phyloP scores from a whole-genome alignment of 2,797 vertebrate genomes.

The Esox masquinongy region DNA sequence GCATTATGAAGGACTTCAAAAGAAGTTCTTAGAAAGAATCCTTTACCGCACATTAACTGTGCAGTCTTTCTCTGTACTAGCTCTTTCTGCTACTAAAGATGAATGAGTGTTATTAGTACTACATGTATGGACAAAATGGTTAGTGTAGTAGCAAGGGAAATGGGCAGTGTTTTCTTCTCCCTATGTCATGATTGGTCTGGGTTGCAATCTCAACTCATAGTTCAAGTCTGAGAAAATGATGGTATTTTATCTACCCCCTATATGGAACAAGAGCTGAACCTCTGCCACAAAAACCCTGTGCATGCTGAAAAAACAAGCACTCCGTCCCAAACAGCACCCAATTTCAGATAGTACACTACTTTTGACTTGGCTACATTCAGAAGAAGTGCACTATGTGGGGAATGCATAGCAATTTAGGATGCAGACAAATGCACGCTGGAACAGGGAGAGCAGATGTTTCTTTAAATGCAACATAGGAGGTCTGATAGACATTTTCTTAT shows the following conservation, averaged over 20 bases:
- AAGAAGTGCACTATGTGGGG: background rate
- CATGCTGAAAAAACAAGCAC: conserved; percentile 14
- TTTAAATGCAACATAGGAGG: conserved; percentile 32
- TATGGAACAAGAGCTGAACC: conserved; percentile 35
- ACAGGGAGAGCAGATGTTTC: conserved; percentile 50
- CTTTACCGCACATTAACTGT: background rate
- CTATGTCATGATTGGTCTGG: background rate
- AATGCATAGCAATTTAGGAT: background rate
- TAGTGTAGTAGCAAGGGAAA: conserved; percentile 7
- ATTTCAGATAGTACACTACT: background rate
- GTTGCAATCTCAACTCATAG: background rate
- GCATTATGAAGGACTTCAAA: background rate
- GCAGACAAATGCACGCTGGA: conserved; percentile 28
- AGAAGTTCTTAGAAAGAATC: background rate
- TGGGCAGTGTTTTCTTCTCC: too few species aligned
- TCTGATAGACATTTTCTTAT: conserved; percentile 37
- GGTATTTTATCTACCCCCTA: conserved; percentile 44
- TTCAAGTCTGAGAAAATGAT: conserved; percentile 56
- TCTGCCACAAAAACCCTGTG: conserved; percentile 21
- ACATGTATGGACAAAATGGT: background rate
- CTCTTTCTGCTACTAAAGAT: background rate
- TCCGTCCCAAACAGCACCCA: background rate
- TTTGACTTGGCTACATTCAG: background rate
- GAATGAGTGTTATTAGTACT: background rate
- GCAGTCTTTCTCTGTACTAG: background rate